Base-by-base conservation (phyloP, 2,888 invertebrate species). In the Tetragnatha montana region DNA sequence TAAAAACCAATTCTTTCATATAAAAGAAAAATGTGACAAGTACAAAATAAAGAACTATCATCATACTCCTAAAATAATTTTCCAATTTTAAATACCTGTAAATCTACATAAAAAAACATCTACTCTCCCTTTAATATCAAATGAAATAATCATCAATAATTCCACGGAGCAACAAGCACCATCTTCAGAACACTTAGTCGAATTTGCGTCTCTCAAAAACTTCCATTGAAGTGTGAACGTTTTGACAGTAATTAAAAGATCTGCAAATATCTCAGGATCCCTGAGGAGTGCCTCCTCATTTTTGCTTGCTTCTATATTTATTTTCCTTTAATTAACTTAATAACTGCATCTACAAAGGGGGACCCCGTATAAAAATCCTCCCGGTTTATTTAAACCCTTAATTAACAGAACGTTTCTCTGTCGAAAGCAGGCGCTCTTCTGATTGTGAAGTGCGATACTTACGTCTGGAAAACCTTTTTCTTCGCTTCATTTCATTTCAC, bases 401-500 rank as follows among this genome's bases (percentile, higher is more conserved):
- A 81, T 89, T 85, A 85, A 50, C 60, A 60, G 70, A 76, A 68
- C 74, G 76, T 81, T 89, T 81, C 49, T 81, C 17, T 68, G 47
- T 88, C 60, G 17, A 88, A 73, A 71, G 22, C 73, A 75, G 68
- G 68, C 68, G 17, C 8, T 47, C 35, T n/a, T 14, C 8, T 17
- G 60, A 60, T 60, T 60, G 60, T 78, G 76, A 89, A 86, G 81
- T 73, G 76, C 71, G 21, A 68, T 21, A 21, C 35, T n/a, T 51
- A 51, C 88, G 82, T 85, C 81, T 85, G 81, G 78, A 84, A 89
- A 84, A 85, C 70, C 73, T 49, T 74, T 70, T 22, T 70, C 50
- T 19, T 68, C 80, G 69, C 88, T 88, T 88, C 88, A 88, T 71
- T 83, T 85, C 81, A 73, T 85, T 89, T 89, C 85, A 85, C 76